Evolutionary conservation across 2,888 invertebrate genomes (phyloP), one percentile per base, ranked within the genome.

Genomic region (Cantharis lateralis): DNA sequence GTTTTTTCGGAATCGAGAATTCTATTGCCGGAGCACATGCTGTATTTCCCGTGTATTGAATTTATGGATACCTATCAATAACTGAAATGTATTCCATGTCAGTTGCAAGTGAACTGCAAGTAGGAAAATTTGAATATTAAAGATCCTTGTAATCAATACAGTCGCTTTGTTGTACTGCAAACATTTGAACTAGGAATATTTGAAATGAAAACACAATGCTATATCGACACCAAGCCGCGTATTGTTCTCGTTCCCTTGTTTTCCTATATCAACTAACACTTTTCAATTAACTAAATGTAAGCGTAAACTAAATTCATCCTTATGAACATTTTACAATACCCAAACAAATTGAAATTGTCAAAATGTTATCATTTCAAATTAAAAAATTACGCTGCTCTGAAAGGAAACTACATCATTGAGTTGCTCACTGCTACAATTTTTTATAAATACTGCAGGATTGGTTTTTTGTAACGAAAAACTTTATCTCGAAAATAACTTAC

Each of bases 131-230:
- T 48, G 70, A 70, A 70, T 66, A 66, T 66, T 70, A 70, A 70
- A 16, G 70, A 48, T 48, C 48, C 48, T n/a, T 48, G n/a, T 70
- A 70, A 70, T 70, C 32, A 70, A 70, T 70, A 48, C 48, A 18
- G 48, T 70, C 61, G 18, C 48, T 70, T 70, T 48, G 18, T 70
- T 70, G 48, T 48, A 48, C 48, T 18, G 70, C 70, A 32, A 66
- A 66, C 70, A 48, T 70, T 70, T 70, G 61, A 70, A 70, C n/a
- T 28, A 48, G 48, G 18, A 32, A 48, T 70, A 70, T 70, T 70
- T 70, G 70, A 48, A 70, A 18, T 48, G 70, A 70, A 48, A n/a
- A 70, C 18, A 70, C 70, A 70, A 70, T 70, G 70, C 61, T 48
- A 70, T 70, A 70, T 70, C 70, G 70, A 70, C 70, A 70, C 70